phyloP scores from a whole-genome alignment of 2,797 vertebrate species.

The Diceros bicornis region DNA sequence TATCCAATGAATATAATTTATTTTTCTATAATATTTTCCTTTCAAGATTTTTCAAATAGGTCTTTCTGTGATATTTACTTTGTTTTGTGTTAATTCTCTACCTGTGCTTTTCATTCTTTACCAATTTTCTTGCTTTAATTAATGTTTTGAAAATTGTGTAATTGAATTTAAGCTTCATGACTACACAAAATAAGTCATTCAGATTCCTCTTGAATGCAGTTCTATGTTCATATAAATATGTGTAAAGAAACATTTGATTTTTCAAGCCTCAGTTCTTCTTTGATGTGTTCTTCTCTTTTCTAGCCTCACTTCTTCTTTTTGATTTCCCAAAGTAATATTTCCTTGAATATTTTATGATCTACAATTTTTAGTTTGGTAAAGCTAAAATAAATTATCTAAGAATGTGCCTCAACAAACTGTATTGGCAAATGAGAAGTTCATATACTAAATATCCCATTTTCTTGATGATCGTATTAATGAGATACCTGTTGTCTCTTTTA shows the following conservation, averaged over 20 bases:
- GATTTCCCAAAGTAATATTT: conserved; percentile 47
- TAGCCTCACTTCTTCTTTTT: conserved; percentile 55
- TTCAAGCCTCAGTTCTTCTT: conserved; percentile 62
- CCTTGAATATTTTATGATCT: conserved; percentile 41
- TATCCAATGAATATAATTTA: not conserved
- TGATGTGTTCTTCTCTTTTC: not conserved
- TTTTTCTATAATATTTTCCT: not conserved
- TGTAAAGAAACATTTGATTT: conserved; percentile 61
- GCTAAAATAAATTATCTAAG: not conserved
- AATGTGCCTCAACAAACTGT: not conserved
- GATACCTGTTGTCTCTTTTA: not conserved
- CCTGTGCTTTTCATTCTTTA: not conserved
- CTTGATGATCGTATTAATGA: not conserved
- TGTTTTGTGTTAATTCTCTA: not conserved
- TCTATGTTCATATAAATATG: conserved; percentile 30
- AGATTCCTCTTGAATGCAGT: conserved; percentile 72
- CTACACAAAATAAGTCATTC: conserved; percentile 70
- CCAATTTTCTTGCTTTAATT: conserved; percentile 50
- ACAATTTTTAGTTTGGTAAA: not conserved
- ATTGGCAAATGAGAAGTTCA: not conserved
- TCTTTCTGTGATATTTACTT: conserved; percentile 53
- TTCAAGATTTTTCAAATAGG: not conserved
- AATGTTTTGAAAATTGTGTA: conserved; percentile 48
- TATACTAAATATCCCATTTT: not conserved
- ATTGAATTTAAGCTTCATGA: conserved; percentile 57